Evolutionary conservation across 2,113 vertebrate species (phyloP).

Genomic region (Noturus placidus): DNA sequence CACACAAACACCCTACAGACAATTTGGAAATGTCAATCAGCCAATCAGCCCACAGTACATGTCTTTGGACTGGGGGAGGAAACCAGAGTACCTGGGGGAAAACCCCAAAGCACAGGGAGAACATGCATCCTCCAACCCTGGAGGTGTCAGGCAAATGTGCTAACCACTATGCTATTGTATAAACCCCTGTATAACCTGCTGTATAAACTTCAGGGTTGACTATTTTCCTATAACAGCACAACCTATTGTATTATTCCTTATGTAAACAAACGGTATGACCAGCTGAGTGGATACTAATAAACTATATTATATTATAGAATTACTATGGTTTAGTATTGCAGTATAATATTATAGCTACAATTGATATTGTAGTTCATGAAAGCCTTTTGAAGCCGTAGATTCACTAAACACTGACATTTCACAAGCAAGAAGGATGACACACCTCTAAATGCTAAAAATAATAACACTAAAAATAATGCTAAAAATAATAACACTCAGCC

Average conservation of each 20-base stretch:
- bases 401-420: neutral
- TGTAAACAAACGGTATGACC: neutral
- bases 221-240: neutral
- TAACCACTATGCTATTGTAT: no score
- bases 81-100: no score
- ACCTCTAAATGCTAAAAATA: neutral
- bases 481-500: neutral
- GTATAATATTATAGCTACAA: neutral
- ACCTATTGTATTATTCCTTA: neutral
- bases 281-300: neutral
- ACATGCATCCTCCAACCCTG: no score
- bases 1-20: no score
- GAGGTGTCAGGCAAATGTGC: no score
- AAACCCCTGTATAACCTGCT: no score
- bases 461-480: no score
- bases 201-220: neutral
- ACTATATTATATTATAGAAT: neutral
- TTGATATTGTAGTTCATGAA: neutral
- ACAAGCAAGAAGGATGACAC: neutral
- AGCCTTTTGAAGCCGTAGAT: neutral
- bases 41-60: no score
- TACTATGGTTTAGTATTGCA: neutral
- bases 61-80: no score
- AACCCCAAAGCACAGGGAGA: no score
- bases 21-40: no score